Percentiles rank a stretch among this genome's conserved stretches.
Conservation (phyloP, 2,113 vertebrate species). For the Colistium nudipinnis region DNA sequence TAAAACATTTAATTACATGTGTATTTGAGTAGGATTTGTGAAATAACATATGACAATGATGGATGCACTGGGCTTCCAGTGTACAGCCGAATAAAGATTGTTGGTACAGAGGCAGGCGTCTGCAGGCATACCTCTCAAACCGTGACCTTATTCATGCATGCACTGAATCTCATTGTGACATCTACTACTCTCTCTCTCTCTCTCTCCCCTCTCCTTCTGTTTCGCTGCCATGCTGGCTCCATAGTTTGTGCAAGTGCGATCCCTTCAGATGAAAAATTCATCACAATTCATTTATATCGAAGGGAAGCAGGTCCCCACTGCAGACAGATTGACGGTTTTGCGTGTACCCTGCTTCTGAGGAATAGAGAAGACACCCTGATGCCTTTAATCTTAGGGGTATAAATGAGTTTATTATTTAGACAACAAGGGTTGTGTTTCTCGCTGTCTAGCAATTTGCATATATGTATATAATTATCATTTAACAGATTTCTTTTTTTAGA, state of each 20-base stretch:
- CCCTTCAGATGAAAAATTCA: slow-evolving; percentile 73
- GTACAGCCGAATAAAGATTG: slow-evolving; percentile 61
- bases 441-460: slow-evolving; percentile 43
- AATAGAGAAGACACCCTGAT: slow-evolving; percentile 51
- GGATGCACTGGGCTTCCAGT: slow-evolving; percentile 48
- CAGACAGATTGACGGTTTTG: slow-evolving; percentile 54
- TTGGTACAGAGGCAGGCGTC: slow-evolving; percentile 64
- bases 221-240: slow-evolving; percentile 53
- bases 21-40: slow-evolving; percentile 48
- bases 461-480: slow-evolving; percentile 18
- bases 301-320: slow-evolving; percentile 53
- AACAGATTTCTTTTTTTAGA: slow-evolving; percentile 48
- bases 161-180: slow-evolving; percentile 74
- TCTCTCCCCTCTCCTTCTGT: neutral
- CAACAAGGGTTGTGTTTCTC: slow-evolving; percentile 35
- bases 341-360: slow-evolving; percentile 56
- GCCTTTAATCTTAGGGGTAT: slow-evolving; percentile 46
- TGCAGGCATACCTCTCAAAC: slow-evolving; percentile 72
- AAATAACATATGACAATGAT: slow-evolving; percentile 50
- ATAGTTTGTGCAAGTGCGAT: slow-evolving; percentile 58
- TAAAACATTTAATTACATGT: slow-evolving; percentile 48
- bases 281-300: slow-evolving; percentile 74
- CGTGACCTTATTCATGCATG: slow-evolving; percentile 76
- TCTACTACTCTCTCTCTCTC: slow-evolving; percentile 36
- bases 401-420: slow-evolving; percentile 62